Percentiles rank a stretch among this genome's conserved stretches.
Evolutionary conservation across 37 sponge, comb jelly and placozoan genomes (phyloP).

Genomic region (Haliclona indistincta): DNA sequence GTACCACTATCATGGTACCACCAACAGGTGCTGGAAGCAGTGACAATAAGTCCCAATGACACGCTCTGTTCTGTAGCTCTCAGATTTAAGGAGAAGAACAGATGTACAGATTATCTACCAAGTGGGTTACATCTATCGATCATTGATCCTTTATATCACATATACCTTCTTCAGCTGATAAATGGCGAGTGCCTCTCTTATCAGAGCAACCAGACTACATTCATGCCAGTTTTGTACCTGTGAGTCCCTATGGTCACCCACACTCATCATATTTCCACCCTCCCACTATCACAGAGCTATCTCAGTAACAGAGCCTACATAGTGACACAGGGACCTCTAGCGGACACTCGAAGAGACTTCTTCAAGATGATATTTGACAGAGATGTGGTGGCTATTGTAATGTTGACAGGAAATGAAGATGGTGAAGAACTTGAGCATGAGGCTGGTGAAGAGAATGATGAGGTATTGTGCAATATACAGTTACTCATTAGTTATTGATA

Average conservation of each 20-base stretch:
- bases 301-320: conserved; percentile 1
- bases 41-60: background rate
- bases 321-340: conserved; percentile 7
- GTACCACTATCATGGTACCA: too few relatives aligned
- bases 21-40: background rate
- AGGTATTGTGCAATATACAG: background rate
- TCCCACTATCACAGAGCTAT: conserved; percentile 6
- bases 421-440: background rate
- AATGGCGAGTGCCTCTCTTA: conserved; percentile 13
- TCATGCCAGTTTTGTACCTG: conserved; percentile 9
- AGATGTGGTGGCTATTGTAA: background rate
- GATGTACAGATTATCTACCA: conserved; percentile 1
- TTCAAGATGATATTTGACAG: conserved; percentile 24
- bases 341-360: conserved; percentile 16
- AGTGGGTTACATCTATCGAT: background rate
- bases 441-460: background rate
- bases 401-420: conserved; percentile 4
- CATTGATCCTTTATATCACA: background rate
- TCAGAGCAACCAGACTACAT: conserved; percentile 18
- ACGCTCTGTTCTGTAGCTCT: background rate
- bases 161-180: conserved; percentile 7
- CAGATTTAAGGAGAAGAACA: background rate
- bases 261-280: too few relatives aligned
- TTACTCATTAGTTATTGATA: background rate
- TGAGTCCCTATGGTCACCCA: too few relatives aligned